Percentiles rank a stretch among this genome's conserved stretches.
Conservation (phyloP, 2,113 vertebrate genomes). For the Tauraco erythrolophus region DNA sequence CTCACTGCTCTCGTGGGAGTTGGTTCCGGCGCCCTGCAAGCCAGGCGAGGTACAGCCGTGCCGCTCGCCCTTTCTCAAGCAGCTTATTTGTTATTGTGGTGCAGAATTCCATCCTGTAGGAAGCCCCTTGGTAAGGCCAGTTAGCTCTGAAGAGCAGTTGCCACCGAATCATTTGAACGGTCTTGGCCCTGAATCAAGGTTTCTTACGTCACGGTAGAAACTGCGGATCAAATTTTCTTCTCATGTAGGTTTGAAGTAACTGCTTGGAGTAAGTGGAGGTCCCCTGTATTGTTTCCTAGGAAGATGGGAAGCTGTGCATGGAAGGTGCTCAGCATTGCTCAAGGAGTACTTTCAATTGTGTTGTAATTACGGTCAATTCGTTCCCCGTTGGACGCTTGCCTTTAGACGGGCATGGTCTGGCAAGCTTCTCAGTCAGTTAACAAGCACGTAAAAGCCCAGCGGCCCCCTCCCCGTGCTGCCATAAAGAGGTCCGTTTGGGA, state of each 20-base stretch:
- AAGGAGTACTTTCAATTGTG: not conserved
- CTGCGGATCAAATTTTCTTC: not conserved
- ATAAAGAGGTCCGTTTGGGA: not conserved
- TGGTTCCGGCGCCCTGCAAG: not conserved
- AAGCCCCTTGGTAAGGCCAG: not conserved
- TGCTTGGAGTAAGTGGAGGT: not conserved
- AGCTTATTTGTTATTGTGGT: not conserved
- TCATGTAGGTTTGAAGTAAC: not conserved
- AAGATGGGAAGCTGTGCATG: not conserved
- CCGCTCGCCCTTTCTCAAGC: not conserved
- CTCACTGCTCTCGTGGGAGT: rapidly evolving
- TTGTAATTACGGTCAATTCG: not conserved
- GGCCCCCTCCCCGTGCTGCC: not conserved
- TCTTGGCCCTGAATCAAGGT: not conserved
- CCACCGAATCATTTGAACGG: not conserved
- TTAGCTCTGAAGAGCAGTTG: not conserved
- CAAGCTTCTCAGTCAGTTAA: not conserved
- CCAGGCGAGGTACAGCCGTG: not conserved
- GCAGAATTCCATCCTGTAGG: rapidly evolving
- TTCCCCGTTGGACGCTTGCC: not conserved
- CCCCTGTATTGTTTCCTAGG: not conserved
- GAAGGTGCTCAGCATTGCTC: not conserved
- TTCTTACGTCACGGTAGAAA: not conserved
- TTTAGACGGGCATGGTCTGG: not conserved
- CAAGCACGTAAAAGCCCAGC: not conserved